phyloP scores from a whole-genome alignment of 1,140 invertebrate species.

The Cardiocondyla obscurior region DNA sequence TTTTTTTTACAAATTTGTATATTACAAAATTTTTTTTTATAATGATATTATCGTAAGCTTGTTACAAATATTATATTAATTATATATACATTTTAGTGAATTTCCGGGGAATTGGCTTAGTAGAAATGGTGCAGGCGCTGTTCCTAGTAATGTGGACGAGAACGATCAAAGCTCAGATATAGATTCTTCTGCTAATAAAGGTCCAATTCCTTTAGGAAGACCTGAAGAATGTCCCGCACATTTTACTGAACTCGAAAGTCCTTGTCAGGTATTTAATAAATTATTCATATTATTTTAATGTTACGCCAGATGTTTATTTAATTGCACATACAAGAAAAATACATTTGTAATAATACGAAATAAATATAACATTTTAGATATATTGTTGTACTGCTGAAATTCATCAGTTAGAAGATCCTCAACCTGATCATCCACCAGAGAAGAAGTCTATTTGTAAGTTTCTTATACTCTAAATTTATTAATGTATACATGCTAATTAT shows the following conservation, averaged over 20 bases:
- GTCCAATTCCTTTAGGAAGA: slow-evolving; percentile 76
- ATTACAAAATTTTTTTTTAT: background rate
- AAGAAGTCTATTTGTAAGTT: slow-evolving; percentile 80
- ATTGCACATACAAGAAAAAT: background rate
- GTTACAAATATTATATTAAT: background rate
- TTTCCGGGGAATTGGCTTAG: slow-evolving; percentile 80
- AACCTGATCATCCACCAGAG: slow-evolving; percentile 78
- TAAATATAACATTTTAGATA: slow-evolving; percentile 61
- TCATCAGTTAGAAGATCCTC: slow-evolving; percentile 78
- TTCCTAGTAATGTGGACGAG: slow-evolving; percentile 80
- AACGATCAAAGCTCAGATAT: slow-evolving; percentile 79
- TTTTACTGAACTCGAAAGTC: slow-evolving; percentile 78
- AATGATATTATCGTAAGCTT: no score
- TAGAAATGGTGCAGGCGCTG: slow-evolving; percentile 74
- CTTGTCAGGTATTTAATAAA: slow-evolving; percentile 74
- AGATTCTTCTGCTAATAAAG: slow-evolving; percentile 72
- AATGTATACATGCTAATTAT: background rate
- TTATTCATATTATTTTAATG: background rate
- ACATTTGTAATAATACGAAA: slow-evolving; percentile 11
- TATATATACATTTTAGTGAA: slow-evolving; percentile 68
- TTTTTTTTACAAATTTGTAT: no score
- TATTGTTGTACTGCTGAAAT: slow-evolving; percentile 81
- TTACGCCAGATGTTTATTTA: background rate
- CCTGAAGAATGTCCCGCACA: slow-evolving; percentile 77
- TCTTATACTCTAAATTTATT: background rate